Percentiles rank a stretch among this genome's conserved stretches.
Evolutionary conservation across 1,140 invertebrate species (phyloP).

Genomic region (Medauroidea extradentata): DNA sequence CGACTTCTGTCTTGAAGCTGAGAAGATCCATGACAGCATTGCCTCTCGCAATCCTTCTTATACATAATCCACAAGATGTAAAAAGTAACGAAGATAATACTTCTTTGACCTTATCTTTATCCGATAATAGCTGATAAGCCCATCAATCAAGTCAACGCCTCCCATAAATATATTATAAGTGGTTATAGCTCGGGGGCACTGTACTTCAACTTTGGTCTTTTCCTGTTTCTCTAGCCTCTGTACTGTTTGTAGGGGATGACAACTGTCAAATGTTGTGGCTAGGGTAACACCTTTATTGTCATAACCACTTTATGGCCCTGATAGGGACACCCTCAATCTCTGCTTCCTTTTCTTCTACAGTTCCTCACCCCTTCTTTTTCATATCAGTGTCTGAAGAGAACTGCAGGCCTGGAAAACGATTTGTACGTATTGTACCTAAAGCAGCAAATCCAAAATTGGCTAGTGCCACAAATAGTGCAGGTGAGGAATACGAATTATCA

Average conservation of each 20-base stretch:
- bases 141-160: slow-evolving; percentile 19
- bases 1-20: background rate
- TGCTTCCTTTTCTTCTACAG: background rate
- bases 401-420: slow-evolving; percentile 32
- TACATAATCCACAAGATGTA: slow-evolving; percentile 21
- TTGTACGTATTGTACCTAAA: slow-evolving; percentile 39
- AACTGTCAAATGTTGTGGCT: background rate
- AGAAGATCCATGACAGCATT: background rate
- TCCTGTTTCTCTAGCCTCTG: background rate
- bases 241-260: background rate
- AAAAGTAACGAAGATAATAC: slow-evolving; percentile 16
- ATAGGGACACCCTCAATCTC: background rate
- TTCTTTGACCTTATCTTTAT: slow-evolving; percentile 18
- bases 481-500: slow-evolving; percentile 28
- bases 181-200: slow-evolving; percentile 9
- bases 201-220: background rate
- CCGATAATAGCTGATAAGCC: slow-evolving; percentile 20
- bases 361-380: background rate
- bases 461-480: slow-evolving; percentile 13
- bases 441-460: slow-evolving; percentile 23
- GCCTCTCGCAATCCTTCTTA: background rate
- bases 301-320: background rate
- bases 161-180: slow-evolving; percentile 17
- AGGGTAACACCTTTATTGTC: background rate
- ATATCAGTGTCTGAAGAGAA: slow-evolving; percentile 19